phyloP scores from a whole-genome alignment of 1,140 invertebrate genomes.

The Trichomalopsis sarcophagae region DNA sequence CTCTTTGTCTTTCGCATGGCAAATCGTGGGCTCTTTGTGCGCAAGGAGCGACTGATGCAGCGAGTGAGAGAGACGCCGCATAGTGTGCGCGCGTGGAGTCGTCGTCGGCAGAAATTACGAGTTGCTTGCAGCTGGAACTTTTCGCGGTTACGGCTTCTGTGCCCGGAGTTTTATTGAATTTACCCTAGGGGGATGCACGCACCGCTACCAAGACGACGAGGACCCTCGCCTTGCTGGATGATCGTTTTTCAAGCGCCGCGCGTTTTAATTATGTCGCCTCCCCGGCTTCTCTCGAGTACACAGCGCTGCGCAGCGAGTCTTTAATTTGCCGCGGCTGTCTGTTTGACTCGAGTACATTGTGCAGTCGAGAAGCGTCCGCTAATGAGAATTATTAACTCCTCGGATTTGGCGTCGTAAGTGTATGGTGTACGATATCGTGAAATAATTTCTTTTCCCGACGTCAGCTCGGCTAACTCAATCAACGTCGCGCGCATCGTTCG shows the following conservation, averaged over 20 bases:
- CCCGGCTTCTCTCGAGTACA: background rate
- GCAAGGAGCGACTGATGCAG: no score
- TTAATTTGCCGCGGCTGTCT: background rate
- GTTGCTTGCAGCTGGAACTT: background rate
- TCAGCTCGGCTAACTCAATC: background rate
- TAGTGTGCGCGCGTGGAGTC: background rate
- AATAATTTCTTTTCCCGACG: background rate
- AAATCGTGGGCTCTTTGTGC: background rate
- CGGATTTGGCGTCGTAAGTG: background rate
- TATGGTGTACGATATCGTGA: no score
- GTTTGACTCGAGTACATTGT: background rate
- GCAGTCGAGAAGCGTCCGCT: background rate
- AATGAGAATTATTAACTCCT: background rate
- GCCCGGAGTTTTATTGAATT: conserved; percentile 19
- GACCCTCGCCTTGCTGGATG: background rate
- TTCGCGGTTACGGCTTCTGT: background rate
- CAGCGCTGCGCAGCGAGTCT: background rate
- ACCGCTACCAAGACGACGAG: background rate
- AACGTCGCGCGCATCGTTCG: background rate
- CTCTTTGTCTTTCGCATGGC: conserved; percentile 41
- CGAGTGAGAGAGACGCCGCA: background rate
- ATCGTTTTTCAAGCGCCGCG: background rate
- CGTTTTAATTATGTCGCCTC: background rate
- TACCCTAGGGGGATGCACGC: background rate
- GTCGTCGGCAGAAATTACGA: background rate